Conservation (phyloP, 2,113 vertebrate genomes). For the Fukomys damarensis region DNA sequence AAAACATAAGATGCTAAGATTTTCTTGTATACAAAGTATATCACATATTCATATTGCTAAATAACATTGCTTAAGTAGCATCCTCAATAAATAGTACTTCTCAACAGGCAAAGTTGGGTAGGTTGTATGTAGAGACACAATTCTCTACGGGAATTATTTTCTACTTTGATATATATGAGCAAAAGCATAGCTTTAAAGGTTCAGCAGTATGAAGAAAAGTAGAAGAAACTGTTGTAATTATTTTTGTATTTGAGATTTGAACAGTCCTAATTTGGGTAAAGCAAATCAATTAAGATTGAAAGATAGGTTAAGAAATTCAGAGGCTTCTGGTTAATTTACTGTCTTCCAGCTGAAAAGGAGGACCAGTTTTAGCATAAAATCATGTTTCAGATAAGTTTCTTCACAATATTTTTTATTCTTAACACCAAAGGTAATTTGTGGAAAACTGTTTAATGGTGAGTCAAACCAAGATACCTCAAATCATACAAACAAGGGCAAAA, state of each 20-base stretch:
- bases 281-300: constrained; percentile 67
- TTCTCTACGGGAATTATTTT: background rate
- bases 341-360: background rate
- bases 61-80: constrained; percentile 64
- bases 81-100: constrained; percentile 61
- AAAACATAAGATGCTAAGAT: constrained; percentile 48
- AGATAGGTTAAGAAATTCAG: constrained; percentile 57
- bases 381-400: background rate
- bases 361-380: constrained; percentile 22
- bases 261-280: constrained; percentile 70
- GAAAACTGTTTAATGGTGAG: background rate
- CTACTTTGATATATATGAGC: constrained; percentile 72
- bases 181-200: constrained; percentile 81
- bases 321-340: constrained; percentile 44
- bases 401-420: constrained; percentile 20
- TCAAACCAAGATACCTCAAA: constrained; percentile 33
- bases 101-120: constrained; percentile 58
- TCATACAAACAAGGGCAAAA: background rate
- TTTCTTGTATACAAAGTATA: background rate
- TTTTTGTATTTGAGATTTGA: constrained; percentile 70
- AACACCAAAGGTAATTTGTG: background rate
- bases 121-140: background rate
- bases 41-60: constrained; percentile 64
- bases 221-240: constrained; percentile 24
- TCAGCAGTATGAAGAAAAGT: constrained; percentile 45